Percentiles rank a stretch among this genome's conserved stretches.
These are phyloP conservation scores for Hoplodrina ambigua DNA, from an alignment of 2,888 invertebrate genomes.

Conservation along the genomic window DNA sequence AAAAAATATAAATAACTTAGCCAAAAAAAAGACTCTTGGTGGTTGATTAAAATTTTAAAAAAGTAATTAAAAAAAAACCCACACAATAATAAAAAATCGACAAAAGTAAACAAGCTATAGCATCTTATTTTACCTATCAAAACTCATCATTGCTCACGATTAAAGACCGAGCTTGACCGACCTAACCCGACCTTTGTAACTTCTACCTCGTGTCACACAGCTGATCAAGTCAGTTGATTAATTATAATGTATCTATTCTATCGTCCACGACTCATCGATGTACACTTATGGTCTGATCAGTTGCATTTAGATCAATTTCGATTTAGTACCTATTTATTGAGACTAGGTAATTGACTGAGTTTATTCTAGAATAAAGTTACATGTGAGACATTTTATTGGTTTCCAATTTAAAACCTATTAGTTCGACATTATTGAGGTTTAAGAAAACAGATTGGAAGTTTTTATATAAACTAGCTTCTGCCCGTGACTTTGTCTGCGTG, in stretches of 20 bases:
- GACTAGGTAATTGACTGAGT: not conserved
- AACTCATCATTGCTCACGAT: slow-evolving; percentile 13
- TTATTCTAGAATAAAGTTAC: slow-evolving; percentile 14
- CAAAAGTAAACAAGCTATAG: no score
- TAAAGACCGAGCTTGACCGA: not conserved
- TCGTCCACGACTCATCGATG: slow-evolving; percentile 43
- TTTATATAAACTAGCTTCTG: no score
- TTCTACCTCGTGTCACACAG: slow-evolving; percentile 22
- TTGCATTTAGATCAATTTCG: slow-evolving; percentile 57
- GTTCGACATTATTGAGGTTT: not conserved
- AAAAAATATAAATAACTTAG: not conserved
- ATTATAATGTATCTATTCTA: slow-evolving; percentile 33
- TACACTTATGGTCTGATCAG: slow-evolving; percentile 41
- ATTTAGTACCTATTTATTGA: slow-evolving; percentile 28
- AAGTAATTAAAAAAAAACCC: no score
- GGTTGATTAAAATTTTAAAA: not conserved
- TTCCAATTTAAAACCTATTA: not conserved
- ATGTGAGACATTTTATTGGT: slow-evolving; percentile 8
- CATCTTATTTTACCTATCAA: not conserved
- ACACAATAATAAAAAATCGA: no score
- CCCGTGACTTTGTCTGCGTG: no score
- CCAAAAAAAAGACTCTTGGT: not conserved
- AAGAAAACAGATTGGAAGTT: no score
- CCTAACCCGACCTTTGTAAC: slow-evolving; percentile 9
- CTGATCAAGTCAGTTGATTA: slow-evolving; percentile 28